These are phyloP conservation scores for Discoglossus pictus DNA, from an alignment of 2,797 vertebrate genomes.

Conservation along the genomic window DNA sequence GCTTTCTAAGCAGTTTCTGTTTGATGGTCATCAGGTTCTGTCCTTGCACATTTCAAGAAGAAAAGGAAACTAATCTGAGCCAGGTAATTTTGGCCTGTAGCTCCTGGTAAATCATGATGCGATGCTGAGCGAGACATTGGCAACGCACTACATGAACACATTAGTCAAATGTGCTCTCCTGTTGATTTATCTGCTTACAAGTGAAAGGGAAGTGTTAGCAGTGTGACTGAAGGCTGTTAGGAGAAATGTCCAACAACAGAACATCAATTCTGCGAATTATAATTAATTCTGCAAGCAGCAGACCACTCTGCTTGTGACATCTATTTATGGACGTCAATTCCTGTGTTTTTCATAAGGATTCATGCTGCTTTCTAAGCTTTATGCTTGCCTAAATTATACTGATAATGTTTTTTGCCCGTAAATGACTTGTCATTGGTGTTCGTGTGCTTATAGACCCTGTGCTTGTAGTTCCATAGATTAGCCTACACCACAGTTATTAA, in stretches of 20 bases:
- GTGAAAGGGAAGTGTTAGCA: slow-evolving; percentile 57
- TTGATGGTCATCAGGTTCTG: slow-evolving; percentile 62
- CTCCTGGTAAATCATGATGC: slow-evolving; percentile 75
- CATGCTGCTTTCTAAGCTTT: background rate
- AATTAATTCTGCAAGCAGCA: no score
- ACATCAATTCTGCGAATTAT: background rate
- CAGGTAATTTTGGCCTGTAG: slow-evolving; percentile 71
- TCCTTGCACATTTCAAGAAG: slow-evolving; percentile 53
- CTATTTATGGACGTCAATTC: background rate
- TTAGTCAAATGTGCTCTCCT: slow-evolving; percentile 66
- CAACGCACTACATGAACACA: slow-evolving; percentile 62
- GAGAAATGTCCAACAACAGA: slow-evolving; percentile 44
- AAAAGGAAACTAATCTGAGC: slow-evolving; percentile 72
- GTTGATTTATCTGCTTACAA: slow-evolving; percentile 61
- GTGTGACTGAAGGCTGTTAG: slow-evolving; percentile 53
- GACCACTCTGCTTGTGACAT: background rate
- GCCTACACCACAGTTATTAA: no score
- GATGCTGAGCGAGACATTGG: slow-evolving; percentile 62
- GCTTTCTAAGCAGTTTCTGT: slow-evolving; percentile 68
- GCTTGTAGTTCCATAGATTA: no score
- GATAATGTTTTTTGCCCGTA: slow-evolving; percentile 2
- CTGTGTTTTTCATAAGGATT: background rate
- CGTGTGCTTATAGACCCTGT: background rate
- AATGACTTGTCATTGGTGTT: background rate
- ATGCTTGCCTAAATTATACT: slow-evolving; percentile 10